phyloP scores from a whole-genome alignment of 2,797 vertebrate genomes.

The Tinamus major region DNA sequence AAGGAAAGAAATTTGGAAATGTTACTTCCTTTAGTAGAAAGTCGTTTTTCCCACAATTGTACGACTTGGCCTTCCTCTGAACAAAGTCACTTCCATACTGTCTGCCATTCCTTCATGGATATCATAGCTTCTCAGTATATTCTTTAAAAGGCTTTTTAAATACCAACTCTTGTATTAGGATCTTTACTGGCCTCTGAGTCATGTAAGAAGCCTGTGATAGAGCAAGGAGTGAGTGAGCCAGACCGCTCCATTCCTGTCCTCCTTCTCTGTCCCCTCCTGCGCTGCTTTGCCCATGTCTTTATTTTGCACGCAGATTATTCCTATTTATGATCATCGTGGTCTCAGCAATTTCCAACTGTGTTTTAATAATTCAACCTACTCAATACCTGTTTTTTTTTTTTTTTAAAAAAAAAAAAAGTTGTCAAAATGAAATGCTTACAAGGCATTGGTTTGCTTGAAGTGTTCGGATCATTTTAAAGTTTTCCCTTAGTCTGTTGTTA shows the following conservation, averaged over 20 bases:
- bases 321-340: background rate
- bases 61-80: constrained; percentile 16
- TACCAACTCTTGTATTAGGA: background rate
- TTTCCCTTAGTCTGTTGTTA: background rate
- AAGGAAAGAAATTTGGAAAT: constrained; percentile 55
- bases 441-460: background rate
- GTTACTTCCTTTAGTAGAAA: constrained; percentile 18
- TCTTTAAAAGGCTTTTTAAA: background rate
- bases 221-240: background rate
- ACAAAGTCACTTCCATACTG: constrained; percentile 20
- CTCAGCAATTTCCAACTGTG: background rate
- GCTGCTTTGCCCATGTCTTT: background rate
- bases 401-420: no score
- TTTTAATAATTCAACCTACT: background rate
- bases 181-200: background rate
- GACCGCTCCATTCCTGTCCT: accelerated
- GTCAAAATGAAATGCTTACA: background rate
- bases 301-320: background rate
- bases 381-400: background rate
- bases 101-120: constrained; percentile 5
- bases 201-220: background rate
- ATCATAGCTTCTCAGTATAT: background rate
- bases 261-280: background rate
- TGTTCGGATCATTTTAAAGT: background rate
- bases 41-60: constrained; percentile 59